Evolutionary conservation across 2,888 invertebrate genomes (phyloP).

Genomic region (Lasioglossum morio): DNA sequence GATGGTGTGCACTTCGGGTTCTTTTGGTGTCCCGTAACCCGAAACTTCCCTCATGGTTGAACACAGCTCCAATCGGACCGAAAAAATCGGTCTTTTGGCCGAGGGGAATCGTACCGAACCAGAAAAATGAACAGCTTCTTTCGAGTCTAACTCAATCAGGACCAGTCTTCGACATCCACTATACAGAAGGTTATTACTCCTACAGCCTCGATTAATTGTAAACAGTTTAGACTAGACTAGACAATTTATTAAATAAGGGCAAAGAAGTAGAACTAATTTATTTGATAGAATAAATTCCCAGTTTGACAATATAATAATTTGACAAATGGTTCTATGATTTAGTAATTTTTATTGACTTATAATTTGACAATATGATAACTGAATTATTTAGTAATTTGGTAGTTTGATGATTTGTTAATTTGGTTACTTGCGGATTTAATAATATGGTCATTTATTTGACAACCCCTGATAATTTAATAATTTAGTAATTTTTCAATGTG

Average conservation of each 20-base stretch:
- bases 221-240: not conserved
- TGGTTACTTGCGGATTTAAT: too few relatives aligned
- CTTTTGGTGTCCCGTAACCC: constrained; percentile 45
- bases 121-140: constrained; percentile 43
- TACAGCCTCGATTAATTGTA: not conserved
- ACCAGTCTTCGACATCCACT: not conserved
- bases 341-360: too few relatives aligned
- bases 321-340: not conserved
- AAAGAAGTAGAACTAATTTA: not conserved
- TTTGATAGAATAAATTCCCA: not conserved
- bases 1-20: constrained; percentile 23
- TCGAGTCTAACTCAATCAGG: not conserved
- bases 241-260: not conserved
- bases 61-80: constrained; percentile 32
- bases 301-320: not conserved
- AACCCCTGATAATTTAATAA: not conserved
- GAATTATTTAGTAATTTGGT: not conserved
- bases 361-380: not conserved
- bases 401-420: too few relatives aligned
- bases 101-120: constrained; percentile 51
- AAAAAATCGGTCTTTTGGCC: constrained; percentile 51
- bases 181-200: not conserved
- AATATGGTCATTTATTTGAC: not conserved
- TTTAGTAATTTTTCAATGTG: not conserved
- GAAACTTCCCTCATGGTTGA: constrained; percentile 42